Base-by-base conservation (phyloP, 2,797 vertebrate species). In the Anas capensis region DNA sequence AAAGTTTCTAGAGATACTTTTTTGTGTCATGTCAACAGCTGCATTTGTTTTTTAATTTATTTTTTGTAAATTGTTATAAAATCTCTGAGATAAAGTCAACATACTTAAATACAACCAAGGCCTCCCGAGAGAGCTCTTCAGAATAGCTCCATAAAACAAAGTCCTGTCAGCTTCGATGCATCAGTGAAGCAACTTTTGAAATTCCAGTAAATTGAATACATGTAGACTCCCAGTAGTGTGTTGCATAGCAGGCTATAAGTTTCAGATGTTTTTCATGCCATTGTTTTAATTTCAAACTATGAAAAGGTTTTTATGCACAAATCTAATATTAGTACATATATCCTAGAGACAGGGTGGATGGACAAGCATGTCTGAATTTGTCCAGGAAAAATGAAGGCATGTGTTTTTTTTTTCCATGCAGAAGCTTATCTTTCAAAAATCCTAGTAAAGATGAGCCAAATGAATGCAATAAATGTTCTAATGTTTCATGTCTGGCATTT, bases 401-500 rank as follows among this genome's bases (percentile, higher is more conserved):
- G 2, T 90, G 44, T 4, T 0, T 23, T 48, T 21, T 21, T 92
- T 95, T 95, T 90, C 80, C 86, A 8, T 66, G 62, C 77, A 84
- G 83, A 70, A 93, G 77, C 73, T 90, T 95, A 44, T 92, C 90
- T 95, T 95, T 90, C 86, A 92, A 92, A 95, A 92, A 88, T 88
- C 42, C 73, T 8, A 4, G 53, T 95, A 71, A 88, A 94, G 90
- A 92, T 71, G 81, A 93, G 90, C 91, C 91, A 90, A 27, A 82
- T 71, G 90, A 93, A 93, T 82, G 94, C 77, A 90, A 20, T 93
- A 92, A 93, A 95, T 71, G 56, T 93, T 48, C 88, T 96, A 86
- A 71, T 38, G 88, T 97, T 96, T 96, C 95, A 54, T 75, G 73
- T 92, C 48, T 95, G 92, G 81, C 64, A 88, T 84, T 95, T 70